Base-by-base conservation (phyloP, 2,113 vertebrate genomes). In the Dasyprocta punctata region DNA sequence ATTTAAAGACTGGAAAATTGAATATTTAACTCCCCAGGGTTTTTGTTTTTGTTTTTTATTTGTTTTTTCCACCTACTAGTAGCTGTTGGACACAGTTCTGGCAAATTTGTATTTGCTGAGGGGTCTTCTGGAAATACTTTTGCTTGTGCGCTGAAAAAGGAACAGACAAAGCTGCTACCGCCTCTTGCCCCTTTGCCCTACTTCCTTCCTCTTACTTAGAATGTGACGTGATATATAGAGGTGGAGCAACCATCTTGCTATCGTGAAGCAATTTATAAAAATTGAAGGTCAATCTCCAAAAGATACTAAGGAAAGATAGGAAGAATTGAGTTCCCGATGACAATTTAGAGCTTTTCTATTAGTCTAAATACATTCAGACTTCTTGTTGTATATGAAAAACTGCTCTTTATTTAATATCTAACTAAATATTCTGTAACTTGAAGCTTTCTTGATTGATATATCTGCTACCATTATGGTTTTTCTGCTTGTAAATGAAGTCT, bases 11-110 rank as follows among this genome's bases (percentile, higher is more conserved):
- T 86, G 36, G 14, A 86, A 96, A 92, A 38, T 58, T 73, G 38
- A 95, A 71, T 65, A 89, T 95, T 88, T 90, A 63, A 95, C 88
- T 97, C 92, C 36, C 38, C 36, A 78, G 44, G 44, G 14, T 77
- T 69, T 36, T n/a, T n/a, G n/a, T n/a, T n/a, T 33, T 36, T n/a
- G 36, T n/a, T 36, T n/a, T 17, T 36, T 65, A 30, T 33, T 13
- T 95, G 89, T 97, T 95, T 49, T 84, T 87, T 86, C 61, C 9
- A 85, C 36, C 44, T 54, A 36, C 13, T 58, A 60, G 36, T 71
- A n/a, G 10, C 44, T 81, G 20, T 60, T 96, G 89, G 67, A 93
- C 54, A 67, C 20, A 90, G 56, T 96, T 80, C 14, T 78, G 81
- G 38, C 1, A 86, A 87, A 85, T 86, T 49, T 7, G 30, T 88